phyloP scores from a whole-genome alignment of 2,113 vertebrate genomes.

The Callipepla californica region DNA sequence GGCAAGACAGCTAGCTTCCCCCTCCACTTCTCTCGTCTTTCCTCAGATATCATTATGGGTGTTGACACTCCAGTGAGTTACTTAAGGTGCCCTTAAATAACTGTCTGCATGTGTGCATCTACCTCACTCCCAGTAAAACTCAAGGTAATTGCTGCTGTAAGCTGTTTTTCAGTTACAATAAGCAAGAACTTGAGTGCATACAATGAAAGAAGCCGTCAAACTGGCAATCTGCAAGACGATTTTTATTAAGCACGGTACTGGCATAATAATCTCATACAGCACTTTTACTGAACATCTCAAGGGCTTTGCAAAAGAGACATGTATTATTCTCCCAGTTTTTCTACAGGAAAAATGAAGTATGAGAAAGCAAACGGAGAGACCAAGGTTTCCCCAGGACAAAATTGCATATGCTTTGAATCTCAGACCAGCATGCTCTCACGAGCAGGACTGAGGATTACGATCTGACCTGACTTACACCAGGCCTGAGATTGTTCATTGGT shows the following conservation, averaged over 20 bases:
- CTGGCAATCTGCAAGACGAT: background rate
- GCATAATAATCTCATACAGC: background rate
- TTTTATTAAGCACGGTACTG: background rate
- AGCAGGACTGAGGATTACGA: background rate
- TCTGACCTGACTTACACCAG: background rate
- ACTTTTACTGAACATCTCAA: background rate
- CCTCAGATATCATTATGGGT: constrained; percentile 60
- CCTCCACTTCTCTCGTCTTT: constrained; percentile 56
- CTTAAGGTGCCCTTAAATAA: constrained; percentile 55
- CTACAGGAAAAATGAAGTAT: background rate
- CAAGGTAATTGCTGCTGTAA: constrained; percentile 3
- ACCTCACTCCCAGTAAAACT: background rate
- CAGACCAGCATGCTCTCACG: background rate
- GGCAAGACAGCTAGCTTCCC: constrained; percentile 50
- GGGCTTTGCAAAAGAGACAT: background rate
- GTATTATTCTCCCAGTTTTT: background rate
- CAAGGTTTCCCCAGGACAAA: background rate
- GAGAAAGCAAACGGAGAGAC: background rate
- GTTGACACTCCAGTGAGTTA: constrained; percentile 58
- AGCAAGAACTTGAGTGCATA: background rate
- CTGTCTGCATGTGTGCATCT: constrained; percentile 10
- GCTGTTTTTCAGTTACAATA: constrained; percentile 15
- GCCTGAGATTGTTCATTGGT: background rate
- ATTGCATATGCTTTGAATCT: background rate
- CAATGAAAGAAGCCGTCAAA: background rate